These are phyloP conservation scores for Zaprionus kolodkinae DNA, from an alignment of 1,140 invertebrate genomes.

Conservation along the genomic window DNA sequence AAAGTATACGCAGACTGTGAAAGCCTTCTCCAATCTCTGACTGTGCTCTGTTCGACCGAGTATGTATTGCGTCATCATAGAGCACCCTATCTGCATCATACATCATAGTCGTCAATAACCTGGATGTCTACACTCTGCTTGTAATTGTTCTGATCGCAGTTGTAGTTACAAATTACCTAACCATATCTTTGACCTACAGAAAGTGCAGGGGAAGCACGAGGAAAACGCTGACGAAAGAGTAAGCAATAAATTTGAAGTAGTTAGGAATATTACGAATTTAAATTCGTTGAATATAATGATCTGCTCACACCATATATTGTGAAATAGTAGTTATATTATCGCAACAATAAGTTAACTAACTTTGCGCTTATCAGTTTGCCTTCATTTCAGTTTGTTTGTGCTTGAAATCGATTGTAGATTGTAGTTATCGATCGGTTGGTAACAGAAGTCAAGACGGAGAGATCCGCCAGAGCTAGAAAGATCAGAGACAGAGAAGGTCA, in stretches of 20 bases:
- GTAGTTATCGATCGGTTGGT: background rate
- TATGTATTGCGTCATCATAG: conserved; percentile 84
- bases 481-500: too few relatives aligned
- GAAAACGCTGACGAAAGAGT: background rate
- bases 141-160: background rate
- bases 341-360: background rate
- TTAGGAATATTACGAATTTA: background rate
- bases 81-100: conserved; percentile 75
- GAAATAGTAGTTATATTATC: background rate
- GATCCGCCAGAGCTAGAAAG: too few relatives aligned
- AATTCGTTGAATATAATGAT: background rate
- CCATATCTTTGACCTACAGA: background rate
- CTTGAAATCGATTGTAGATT: background rate
- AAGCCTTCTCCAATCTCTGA: conserved; percentile 53
- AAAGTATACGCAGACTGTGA: conserved; percentile 36
- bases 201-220: background rate
- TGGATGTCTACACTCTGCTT: conserved; percentile 58
- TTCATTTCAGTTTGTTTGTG: background rate
- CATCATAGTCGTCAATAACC: conserved; percentile 59
- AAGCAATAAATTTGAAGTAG: background rate
- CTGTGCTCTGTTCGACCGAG: conserved; percentile 84
- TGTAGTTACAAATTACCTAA: background rate
- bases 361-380: background rate
- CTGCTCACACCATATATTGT: background rate
- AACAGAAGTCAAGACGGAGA: too few relatives aligned